Percentiles rank a stretch among this genome's conserved stretches.
Conservation (phyloP, 2,888 invertebrate genomes). For the Diabrotica balteata region DNA sequence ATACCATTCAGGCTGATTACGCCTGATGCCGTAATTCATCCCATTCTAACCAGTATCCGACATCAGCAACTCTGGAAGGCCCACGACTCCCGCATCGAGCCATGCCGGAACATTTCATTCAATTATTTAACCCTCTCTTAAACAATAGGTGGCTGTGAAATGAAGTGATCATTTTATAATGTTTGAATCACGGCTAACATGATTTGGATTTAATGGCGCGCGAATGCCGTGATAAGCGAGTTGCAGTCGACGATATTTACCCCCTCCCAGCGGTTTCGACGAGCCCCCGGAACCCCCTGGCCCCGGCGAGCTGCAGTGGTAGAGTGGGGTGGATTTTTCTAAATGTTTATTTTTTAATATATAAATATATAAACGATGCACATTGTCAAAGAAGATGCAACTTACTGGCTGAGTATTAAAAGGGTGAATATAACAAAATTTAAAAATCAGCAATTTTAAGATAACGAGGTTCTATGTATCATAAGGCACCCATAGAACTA, state of each 20-base stretch:
- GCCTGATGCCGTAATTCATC: constrained; percentile 31
- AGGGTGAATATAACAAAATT: no score
- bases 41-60: constrained; percentile 2
- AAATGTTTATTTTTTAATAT: neutral
- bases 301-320: constrained; percentile 14
- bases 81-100: neutral
- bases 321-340: neutral
- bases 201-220: constrained; percentile 61
- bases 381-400: neutral
- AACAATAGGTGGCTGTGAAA: constrained; percentile 63
- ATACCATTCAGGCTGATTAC: neutral
- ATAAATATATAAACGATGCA: neutral
- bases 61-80: constrained; percentile 2
- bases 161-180: constrained; percentile 63
- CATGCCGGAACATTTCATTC: constrained; percentile 52
- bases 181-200: constrained; percentile 61
- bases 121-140: constrained; percentile 64
- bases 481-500: no score
- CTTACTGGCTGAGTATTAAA: no score
- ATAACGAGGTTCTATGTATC: no score
- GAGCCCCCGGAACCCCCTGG: constrained; percentile 12
- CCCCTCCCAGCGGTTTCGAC: constrained; percentile 26
- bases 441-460: no score
- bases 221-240: constrained; percentile 61
- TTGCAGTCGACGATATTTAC: constrained; percentile 44